These are phyloP conservation scores for Pachycephus smyrnensis DNA, from an alignment of 2,888 invertebrate species.

Conservation along the genomic window DNA sequence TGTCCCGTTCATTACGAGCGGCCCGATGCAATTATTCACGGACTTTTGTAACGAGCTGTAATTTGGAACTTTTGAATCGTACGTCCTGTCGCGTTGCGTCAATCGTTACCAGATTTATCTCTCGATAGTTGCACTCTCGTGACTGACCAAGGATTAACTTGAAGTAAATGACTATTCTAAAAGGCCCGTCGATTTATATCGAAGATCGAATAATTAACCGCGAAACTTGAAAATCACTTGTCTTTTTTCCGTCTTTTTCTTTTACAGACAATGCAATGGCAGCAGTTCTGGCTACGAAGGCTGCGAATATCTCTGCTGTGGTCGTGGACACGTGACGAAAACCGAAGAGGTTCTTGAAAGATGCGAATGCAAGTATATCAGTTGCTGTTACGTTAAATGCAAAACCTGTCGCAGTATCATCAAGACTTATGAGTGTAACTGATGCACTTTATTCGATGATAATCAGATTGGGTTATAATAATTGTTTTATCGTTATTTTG, in stretches of 20 bases:
- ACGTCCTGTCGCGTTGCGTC: slow-evolving; percentile 8
- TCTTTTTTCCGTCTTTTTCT: neutral
- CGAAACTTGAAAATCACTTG: neutral
- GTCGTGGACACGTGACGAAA: slow-evolving; percentile 80
- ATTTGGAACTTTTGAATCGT: slow-evolving; percentile 11
- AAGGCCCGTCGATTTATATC: neutral
- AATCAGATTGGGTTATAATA: slow-evolving; percentile 1
- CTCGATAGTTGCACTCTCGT: neutral
- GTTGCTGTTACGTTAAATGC: slow-evolving; percentile 90
- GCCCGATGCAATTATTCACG: neutral
- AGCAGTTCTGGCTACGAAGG: slow-evolving; percentile 76
- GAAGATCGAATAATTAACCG: neutral
- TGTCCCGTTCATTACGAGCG: slow-evolving; percentile 35
- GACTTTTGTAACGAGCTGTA: neutral
- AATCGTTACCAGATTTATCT: slow-evolving; percentile 16
- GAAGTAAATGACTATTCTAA: neutral
- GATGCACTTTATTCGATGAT: slow-evolving; percentile 37
- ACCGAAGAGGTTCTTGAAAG: slow-evolving; percentile 78
- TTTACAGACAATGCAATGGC: slow-evolving; percentile 78
- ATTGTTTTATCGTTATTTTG: neutral
- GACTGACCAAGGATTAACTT: neutral
- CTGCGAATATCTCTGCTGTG: slow-evolving; percentile 86
- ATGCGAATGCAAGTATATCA: slow-evolving; percentile 88
- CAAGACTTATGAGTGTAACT: slow-evolving; percentile 81
- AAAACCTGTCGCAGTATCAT: slow-evolving; percentile 81